These are phyloP conservation scores for Drosophila lutescens DNA, from an alignment of 2,888 invertebrate species.

Conservation along the genomic window DNA sequence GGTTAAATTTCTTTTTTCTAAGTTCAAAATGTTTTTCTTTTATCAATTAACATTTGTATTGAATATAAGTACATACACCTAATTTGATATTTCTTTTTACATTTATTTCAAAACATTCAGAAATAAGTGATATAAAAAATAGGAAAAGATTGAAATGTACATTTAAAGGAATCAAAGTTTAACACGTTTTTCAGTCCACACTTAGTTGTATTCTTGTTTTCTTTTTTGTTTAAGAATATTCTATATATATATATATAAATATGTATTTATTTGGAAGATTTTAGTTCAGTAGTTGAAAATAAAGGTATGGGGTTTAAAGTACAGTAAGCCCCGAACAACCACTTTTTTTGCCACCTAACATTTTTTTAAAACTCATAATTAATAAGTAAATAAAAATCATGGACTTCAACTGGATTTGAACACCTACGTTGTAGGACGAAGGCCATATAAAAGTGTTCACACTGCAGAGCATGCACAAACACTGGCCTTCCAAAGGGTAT, in stretches of 20 bases:
- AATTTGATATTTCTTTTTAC: slow-evolving; percentile 21
- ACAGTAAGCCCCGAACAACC: neutral
- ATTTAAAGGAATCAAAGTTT: slow-evolving; percentile 26
- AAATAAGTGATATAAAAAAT: slow-evolving; percentile 22
- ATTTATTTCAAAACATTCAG: slow-evolving; percentile 17
- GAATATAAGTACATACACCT: slow-evolving; percentile 19
- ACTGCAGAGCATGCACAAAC: neutral
- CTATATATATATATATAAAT: slow-evolving; percentile 12
- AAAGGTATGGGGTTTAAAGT: neutral
- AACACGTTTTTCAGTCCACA: slow-evolving; percentile 25
- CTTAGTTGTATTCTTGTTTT: slow-evolving; percentile 13
- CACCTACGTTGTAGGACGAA: neutral
- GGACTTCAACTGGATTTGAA: neutral
- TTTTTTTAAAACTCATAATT: too few species aligned
- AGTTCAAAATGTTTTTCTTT: slow-evolving; percentile 23
- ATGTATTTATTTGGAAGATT: slow-evolving; percentile 20
- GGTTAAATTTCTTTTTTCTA: slow-evolving; percentile 18
- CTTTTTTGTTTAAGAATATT: slow-evolving; percentile 6
- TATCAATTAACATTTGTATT: slow-evolving; percentile 25
- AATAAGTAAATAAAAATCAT: neutral
- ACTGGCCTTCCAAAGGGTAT: neutral
- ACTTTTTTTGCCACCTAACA: too few species aligned
- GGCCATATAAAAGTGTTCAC: neutral
- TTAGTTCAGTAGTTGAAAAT: slow-evolving; percentile 6
- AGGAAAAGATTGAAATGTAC: slow-evolving; percentile 21